Base-by-base conservation (phyloP, 2,113 vertebrate species). In the Campylomormyrus tamandua region DNA sequence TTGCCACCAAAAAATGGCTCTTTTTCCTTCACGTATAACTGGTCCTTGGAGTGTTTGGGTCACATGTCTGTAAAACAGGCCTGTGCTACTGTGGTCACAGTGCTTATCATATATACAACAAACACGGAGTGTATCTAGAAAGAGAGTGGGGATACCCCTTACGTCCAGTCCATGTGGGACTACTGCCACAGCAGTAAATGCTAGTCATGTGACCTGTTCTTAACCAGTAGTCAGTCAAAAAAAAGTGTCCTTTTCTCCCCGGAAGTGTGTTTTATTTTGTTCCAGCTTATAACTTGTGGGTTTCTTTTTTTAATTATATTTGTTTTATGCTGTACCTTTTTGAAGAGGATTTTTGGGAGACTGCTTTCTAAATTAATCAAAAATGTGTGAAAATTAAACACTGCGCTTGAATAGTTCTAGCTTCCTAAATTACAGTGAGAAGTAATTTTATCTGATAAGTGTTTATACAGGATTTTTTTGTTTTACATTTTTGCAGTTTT, bases 1-100 rank as follows among this genome's bases (percentile, higher is more conserved):
- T 45, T 45, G 83, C 83, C 83, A 31, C 10, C 62, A 70, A 31
- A 46, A 46, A 46, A 48, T 46, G 53, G 87, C 83, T 27, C 87
- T 90, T 77, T 85, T 70, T 84, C 56, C 52, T 74, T 56, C 90
- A 50, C 48, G 91, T 90, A 92, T 90, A 92, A 93, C 92, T 92
- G 93, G 93, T 95, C 95, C 94, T 96, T 96, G 94, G 95, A 96
- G 94, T 92, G 93, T 91, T 21, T 91, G 88, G 92, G 94, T 96
- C 95, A 96, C 95, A 95, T 95, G 95, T 92, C 91, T 93, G 91
- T 91, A 90, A 90, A 91, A 93, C 93, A 94, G 91, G 92, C 94
- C 94, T 96, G 94, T 93, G 92, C 90, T 90, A 91, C 91, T 92
- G 91, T 89, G 90, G 93, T 89, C 91, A 90, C 88, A 85, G 93